Conservation (phyloP, 2,797 vertebrate genomes). For the Distichodus sexfasciatus region DNA sequence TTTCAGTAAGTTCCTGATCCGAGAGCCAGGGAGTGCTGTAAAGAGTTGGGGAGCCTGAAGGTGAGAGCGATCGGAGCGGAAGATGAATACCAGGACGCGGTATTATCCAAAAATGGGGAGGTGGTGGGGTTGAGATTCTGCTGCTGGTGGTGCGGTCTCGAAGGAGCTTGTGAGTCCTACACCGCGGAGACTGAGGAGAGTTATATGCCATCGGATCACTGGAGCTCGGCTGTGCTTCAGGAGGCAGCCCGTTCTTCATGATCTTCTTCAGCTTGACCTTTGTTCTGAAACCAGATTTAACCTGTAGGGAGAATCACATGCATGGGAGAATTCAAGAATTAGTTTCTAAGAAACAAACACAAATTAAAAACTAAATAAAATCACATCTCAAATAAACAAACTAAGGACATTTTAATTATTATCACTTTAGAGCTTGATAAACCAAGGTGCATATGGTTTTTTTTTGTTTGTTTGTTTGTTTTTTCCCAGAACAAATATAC, state of each 20-base stretch:
- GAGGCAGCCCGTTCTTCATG: conserved; percentile 97
- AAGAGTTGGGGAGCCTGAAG: conserved; percentile 87
- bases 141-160: conserved; percentile 90
- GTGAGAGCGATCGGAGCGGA: conserved; percentile 83
- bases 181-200: conserved; percentile 97
- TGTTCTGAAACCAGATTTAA: conserved; percentile 99
- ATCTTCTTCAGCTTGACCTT: conserved; percentile 99
- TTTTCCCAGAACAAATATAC: no score
- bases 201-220: conserved; percentile 99
- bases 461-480: no score
- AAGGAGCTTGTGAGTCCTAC: conserved; percentile 92
- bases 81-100: conserved; percentile 89
- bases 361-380: no score
- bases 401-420: no score
- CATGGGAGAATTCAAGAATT: no score
- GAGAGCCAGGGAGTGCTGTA: conserved; percentile 94
- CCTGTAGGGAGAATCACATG: conserved; percentile 67
- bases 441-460: no score
- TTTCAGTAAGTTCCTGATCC: conserved; percentile 96
- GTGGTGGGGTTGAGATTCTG: conserved; percentile 86
- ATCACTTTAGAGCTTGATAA: no score
- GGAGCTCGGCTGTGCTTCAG: conserved; percentile 96
- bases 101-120: conserved; percentile 93
- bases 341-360: no score
- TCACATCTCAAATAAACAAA: no score